phyloP scores from a whole-genome alignment of 2,113 vertebrate genomes.

The Eptesicus fuscus region DNA sequence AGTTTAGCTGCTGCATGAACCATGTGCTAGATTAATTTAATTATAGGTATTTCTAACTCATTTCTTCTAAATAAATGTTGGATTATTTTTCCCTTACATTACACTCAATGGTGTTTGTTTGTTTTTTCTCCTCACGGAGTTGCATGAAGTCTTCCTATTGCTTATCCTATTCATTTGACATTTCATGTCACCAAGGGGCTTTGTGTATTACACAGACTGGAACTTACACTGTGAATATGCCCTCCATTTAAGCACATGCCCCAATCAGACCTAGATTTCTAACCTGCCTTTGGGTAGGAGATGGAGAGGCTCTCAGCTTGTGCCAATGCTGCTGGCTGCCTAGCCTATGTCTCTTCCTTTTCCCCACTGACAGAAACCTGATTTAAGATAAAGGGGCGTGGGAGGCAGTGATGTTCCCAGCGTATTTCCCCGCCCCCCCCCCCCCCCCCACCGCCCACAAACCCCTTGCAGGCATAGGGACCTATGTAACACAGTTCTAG shows the following conservation, averaged over 20 bases:
- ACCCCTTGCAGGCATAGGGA: neutral
- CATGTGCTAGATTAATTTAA: neutral
- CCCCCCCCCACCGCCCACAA: no score
- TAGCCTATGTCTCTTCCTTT: neutral
- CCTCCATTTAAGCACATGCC: neutral
- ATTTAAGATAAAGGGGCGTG: neutral
- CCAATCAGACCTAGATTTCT: neutral
- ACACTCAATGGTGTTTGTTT: neutral
- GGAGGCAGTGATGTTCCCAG: neutral
- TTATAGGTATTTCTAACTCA: conserved; percentile 2
- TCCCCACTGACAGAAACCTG: neutral
- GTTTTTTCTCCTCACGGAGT: neutral
- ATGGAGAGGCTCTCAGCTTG: neutral
- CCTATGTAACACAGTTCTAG: neutral
- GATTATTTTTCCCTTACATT: neutral
- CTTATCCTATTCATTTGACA: neutral
- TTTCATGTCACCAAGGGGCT: neutral
- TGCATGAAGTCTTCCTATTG: neutral
- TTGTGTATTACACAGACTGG: neutral
- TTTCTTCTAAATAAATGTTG: conserved; percentile 33
- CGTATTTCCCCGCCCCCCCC: neutral
- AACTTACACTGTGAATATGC: neutral
- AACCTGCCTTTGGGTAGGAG: neutral
- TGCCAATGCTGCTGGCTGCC: neutral
- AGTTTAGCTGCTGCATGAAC: neutral